Base-by-base conservation (phyloP, 2,797 vertebrate species). In the Perdix hodgsoniae region DNA sequence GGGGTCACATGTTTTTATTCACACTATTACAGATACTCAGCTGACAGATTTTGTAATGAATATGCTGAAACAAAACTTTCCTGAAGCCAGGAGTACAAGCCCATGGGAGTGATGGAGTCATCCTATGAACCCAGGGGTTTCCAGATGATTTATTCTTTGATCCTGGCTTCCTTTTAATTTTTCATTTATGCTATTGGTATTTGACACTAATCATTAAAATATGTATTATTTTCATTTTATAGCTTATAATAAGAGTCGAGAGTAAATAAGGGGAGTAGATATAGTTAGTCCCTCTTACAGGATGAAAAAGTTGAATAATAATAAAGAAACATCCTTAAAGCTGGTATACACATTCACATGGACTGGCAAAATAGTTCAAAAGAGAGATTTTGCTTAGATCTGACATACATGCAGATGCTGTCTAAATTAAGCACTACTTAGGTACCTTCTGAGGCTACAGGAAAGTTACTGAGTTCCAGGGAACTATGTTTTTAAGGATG, bases 81-180 rank as follows among this genome's bases (percentile, higher is more conserved):
- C 61, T 83, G 50, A 82, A 83, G 78, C 72, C n/a, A 78, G 35
- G 22, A 75, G 3, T 67, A 42, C 27, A 64, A 76, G 40, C 75
- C 72, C 88, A 22, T 66, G 76, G 78, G 90, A 91, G 10, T 6
- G 15, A 52, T 39, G 33, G 70, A 91, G 56, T 95, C 86, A 89
- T 94, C 59, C 73, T 78, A 26, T 0, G 3, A 29, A 80, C 11
- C 10, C 13, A 85, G 60, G 65, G 59, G 52, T 89, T 94, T 95
- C 67, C 50, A 37, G 50, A 92, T 80, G 11, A 84, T 77, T 93
- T 94, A 86, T 89, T 18, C 82, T 95, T 93, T 93, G 73, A 95
- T 87, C 54, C 9, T 85, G 19, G 4, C 57, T 89, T 94, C 61
- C 63, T 91, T 93, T 87, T 66, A 66, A 29, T 94, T 88, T 85